These are phyloP conservation scores for Paratrypauchen microcephalus DNA, from an alignment of 2,797 vertebrate genomes.

Conservation along the genomic window DNA sequence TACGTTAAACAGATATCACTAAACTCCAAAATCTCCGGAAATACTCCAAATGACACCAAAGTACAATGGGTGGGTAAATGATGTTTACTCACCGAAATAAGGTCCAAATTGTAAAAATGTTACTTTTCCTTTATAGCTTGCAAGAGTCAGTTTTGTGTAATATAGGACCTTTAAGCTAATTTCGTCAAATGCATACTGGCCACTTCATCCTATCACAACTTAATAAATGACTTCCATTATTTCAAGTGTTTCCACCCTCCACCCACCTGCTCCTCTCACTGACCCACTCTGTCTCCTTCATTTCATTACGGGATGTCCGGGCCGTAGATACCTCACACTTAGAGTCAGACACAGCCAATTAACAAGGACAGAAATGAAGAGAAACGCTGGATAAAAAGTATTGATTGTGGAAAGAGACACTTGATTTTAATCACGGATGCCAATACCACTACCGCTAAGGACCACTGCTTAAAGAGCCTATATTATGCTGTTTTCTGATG, in stretches of 20 bases:
- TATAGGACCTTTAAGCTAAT: too few relatives aligned
- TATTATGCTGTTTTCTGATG: constrained; percentile 21
- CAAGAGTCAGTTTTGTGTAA: too few relatives aligned
- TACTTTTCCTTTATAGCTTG: too few relatives aligned
- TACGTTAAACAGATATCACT: too few relatives aligned
- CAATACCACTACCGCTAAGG: constrained; percentile 84
- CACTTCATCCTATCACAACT: too few relatives aligned
- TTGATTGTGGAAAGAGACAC: constrained; percentile 86
- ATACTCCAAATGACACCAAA: too few relatives aligned
- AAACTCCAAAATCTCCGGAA: too few relatives aligned
- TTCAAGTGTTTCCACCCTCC: constrained; percentile 65
- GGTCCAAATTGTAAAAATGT: too few relatives aligned
- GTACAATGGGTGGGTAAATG: too few relatives aligned
- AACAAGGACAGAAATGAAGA: constrained; percentile 84
- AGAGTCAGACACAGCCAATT: constrained; percentile 53
- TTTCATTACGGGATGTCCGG: constrained; percentile 59
- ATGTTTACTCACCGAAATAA: too few relatives aligned
- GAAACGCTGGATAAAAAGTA: constrained; percentile 83
- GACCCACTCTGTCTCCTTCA: constrained; percentile 50
- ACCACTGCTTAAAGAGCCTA: constrained; percentile 78
- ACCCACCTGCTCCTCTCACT: constrained; percentile 39
- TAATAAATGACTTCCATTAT: constrained; percentile 81
- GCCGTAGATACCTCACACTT: constrained; percentile 63
- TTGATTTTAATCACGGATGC: constrained; percentile 87
- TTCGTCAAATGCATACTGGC: too few relatives aligned